Percentiles rank a stretch among this genome's conserved stretches.
Evolutionary conservation across 2,797 vertebrate species (phyloP).

Genomic region (Novumbra hubbsi): DNA sequence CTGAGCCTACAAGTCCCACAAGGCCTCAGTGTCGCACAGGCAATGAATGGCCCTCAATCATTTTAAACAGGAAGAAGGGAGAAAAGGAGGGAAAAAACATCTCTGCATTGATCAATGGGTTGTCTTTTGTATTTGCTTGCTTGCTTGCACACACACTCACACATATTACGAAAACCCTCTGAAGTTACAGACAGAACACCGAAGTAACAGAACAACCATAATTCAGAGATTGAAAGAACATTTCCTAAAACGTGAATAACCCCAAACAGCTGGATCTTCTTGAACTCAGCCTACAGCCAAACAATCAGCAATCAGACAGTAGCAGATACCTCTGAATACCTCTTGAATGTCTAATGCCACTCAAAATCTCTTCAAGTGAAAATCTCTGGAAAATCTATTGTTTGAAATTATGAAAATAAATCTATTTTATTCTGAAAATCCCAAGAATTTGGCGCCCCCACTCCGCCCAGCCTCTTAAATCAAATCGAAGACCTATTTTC

Average conservation of each 20-base stretch:
- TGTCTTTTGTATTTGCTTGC: background rate
- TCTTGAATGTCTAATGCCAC: background rate
- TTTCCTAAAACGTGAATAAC: background rate
- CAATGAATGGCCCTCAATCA: background rate
- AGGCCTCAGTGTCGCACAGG: background rate
- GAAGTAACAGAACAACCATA: background rate
- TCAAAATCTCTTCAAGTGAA: background rate
- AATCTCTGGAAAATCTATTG: background rate
- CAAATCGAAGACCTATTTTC: background rate
- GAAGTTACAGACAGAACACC: background rate
- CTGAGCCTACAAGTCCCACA: background rate
- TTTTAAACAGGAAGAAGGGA: background rate
- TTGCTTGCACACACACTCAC: background rate
- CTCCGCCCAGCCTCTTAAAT: background rate
- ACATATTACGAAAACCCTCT: background rate
- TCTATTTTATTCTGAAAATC: background rate
- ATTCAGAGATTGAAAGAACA: background rate
- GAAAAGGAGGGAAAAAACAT: background rate
- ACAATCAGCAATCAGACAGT: background rate
- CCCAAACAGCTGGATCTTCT: background rate
- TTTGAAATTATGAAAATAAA: background rate
- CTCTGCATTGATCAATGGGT: background rate
- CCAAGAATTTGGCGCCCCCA: background rate
- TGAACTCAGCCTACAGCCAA: background rate
- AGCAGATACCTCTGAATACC: background rate